Base-by-base conservation (phyloP, 2,888 invertebrate species). In the Athalia cordata region DNA sequence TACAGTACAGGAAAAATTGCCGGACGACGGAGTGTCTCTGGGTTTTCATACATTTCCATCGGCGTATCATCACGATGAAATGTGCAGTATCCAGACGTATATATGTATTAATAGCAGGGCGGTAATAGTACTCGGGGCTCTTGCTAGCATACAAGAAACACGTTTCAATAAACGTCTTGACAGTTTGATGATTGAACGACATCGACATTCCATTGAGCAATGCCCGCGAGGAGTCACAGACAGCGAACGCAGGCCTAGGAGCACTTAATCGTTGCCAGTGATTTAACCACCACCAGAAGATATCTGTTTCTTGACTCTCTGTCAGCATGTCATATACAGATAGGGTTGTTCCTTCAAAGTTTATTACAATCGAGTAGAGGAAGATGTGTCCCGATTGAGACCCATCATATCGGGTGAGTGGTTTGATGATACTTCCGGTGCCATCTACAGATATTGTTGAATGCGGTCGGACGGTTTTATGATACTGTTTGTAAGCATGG, bases 41-140 rank as follows among this genome's bases (percentile, higher is more conserved):
- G 29, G 6, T 11, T 11, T 68, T 29, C 2, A 68, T 15, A 55
- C 57, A 75, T 66, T 78, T 64, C 78, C 74, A 66, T 29, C 75
- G 43, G 4, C 75, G 75, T 8, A 78, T 59, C 55, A 62, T 65
- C 49, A 76, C 52, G 64, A 77, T 74, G 64, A 80, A 77, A 74
- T 75, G 67, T 13, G 77, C 52, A 8, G 70, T 77, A 8, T 80
- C 72, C n/a, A 76, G 65, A 61, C 77, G 67, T 15, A 70, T 45
- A 45, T 57, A 62, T n/a, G 62, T 77, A 47, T 79, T 52, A 13
- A 70, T 68, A 15, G 77, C 70, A 50, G 67, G 57, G n/a, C 74
- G 70, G 15, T 68, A 52, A 13, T 70, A 68, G 45, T 76, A 76
- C 43, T 77, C 76, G 50, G 50, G 11, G 47, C 57, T 5, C 45